Percentiles rank a stretch among this genome's conserved stretches.
These are phyloP conservation scores for Coptodon rendalli DNA, from an alignment of 2,113 vertebrate species.

Conservation along the genomic window DNA sequence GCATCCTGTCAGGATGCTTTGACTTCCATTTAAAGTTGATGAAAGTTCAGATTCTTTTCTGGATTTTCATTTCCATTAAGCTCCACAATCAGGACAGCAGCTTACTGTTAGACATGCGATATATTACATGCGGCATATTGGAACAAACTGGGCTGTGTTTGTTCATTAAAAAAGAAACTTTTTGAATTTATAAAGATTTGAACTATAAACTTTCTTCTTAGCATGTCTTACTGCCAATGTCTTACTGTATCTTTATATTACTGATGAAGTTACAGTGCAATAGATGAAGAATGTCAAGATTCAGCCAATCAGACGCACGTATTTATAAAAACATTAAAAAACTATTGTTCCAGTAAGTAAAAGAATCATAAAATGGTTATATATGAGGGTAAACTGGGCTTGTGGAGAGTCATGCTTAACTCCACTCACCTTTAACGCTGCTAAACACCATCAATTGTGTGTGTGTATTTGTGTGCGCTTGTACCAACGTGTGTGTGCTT, in stretches of 20 bases:
- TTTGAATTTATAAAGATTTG: not conserved
- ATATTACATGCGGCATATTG: not conserved
- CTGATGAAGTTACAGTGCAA: not conserved
- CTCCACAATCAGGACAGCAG: not conserved
- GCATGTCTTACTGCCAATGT: not conserved
- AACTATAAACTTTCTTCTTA: not conserved
- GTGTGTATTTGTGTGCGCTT: not conserved
- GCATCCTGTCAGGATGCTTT: conserved; percentile 4
- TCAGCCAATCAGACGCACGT: not conserved
- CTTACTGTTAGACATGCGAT: not conserved
- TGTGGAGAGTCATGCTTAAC: conserved; percentile 28
- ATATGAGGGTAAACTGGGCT: not conserved
- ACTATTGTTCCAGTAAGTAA: not conserved
- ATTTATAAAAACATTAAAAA: not conserved
- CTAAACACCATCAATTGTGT: not conserved
- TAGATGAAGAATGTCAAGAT: not conserved
- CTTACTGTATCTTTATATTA: not conserved
- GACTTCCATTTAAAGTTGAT: conserved; percentile 28
- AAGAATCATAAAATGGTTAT: not conserved
- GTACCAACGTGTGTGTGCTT: not conserved
- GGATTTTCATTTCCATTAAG: conserved; percentile 1
- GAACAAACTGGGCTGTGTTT: not conserved
- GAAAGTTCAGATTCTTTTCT: conserved; percentile 26
- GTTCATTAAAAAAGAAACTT: accelerated
- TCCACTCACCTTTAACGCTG: not conserved